Conservation (phyloP, 2,113 vertebrate species). For the Corythoichthys haematopterus region DNA sequence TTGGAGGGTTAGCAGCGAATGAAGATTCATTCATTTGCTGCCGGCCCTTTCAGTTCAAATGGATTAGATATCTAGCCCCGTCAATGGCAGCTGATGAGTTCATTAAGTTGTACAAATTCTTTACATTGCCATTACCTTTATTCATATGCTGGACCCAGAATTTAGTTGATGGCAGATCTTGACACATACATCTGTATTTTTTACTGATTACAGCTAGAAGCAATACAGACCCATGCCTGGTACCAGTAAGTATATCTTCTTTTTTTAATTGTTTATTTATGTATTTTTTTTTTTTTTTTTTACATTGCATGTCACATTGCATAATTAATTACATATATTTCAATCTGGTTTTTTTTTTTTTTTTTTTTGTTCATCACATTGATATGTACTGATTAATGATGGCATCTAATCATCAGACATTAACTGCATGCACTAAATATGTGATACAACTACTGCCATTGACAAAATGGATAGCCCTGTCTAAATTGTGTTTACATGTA, state of each 20-base stretch:
- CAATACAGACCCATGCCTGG: conserved; percentile 88
- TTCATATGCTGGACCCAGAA: background rate
- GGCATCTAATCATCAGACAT: background rate
- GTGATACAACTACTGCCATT: background rate
- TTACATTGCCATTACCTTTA: background rate
- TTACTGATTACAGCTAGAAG: conserved; percentile 75
- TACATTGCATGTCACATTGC: background rate
- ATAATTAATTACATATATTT: background rate
- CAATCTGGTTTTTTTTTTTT: too few relatives aligned
- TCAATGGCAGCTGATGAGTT: too few relatives aligned
- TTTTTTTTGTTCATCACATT: background rate
- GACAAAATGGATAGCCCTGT: background rate
- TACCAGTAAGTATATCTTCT: conserved; percentile 80
- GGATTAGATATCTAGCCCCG: too few relatives aligned
- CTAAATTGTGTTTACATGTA: background rate
- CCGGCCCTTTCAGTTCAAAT: too few relatives aligned
- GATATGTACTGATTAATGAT: background rate
- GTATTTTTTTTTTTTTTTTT: background rate
- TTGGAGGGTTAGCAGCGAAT: too few relatives aligned
- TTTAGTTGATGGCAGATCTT: background rate
- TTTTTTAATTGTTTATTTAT: background rate
- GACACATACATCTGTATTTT: background rate
- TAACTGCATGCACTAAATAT: background rate
- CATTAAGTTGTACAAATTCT: too few relatives aligned
- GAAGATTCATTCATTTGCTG: too few relatives aligned